A percentile compares a stretch with the other conserved stretches of the same genome.
phyloP scores from a whole-genome alignment of 2,113 vertebrate genomes.

The Perognathus longimembris region DNA sequence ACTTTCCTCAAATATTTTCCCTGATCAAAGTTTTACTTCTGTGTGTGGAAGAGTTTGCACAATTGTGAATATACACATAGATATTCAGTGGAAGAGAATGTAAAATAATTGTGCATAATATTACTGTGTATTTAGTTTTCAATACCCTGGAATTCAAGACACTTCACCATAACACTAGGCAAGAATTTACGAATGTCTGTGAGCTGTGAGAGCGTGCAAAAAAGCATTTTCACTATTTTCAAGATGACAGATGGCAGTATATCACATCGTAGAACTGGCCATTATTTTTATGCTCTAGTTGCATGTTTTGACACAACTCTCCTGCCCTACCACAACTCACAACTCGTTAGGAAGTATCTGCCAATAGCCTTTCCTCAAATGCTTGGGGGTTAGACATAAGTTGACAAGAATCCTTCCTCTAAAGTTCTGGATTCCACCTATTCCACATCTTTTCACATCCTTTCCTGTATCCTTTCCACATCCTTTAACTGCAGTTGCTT shows the following conservation, averaged over 20 bases:
- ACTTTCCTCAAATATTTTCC: too few relatives aligned
- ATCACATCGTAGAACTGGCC: background rate
- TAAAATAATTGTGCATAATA: background rate
- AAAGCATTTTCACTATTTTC: background rate
- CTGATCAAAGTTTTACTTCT: too few relatives aligned
- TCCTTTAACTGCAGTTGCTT: too few relatives aligned
- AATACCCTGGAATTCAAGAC: background rate
- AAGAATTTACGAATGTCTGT: background rate
- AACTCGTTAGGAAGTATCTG: background rate
- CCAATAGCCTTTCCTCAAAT: background rate
- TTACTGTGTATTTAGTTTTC: background rate
- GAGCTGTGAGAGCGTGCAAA: background rate
- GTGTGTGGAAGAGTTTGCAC: too few relatives aligned
- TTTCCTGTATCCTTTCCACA: too few relatives aligned
- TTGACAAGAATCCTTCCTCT: background rate
- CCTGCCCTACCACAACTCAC: accelerated
- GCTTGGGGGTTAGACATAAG: background rate
- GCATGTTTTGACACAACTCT: background rate
- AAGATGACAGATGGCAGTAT: background rate
- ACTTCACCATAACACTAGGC: background rate
- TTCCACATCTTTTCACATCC: accelerated
- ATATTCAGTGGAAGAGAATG: too few relatives aligned
- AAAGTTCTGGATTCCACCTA: background rate
- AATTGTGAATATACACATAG: too few relatives aligned
- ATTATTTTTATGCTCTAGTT: background rate